Conservation (phyloP, 2,113 vertebrate species). For the Solea senegalensis region DNA sequence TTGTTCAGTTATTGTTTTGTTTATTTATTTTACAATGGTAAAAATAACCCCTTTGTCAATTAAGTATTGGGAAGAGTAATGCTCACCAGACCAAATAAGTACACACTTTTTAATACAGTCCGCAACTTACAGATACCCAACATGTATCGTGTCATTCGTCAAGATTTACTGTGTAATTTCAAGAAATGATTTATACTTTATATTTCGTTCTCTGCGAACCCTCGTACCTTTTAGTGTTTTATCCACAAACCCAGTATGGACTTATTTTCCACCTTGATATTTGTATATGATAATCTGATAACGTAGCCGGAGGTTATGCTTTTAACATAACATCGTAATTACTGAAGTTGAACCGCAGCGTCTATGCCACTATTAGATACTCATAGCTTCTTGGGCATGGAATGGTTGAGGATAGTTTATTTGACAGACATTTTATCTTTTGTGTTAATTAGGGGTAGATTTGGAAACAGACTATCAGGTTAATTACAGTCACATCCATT, state of each 20-base stretch:
- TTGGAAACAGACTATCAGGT: constrained; percentile 44
- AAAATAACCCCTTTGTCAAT: too few relatives aligned
- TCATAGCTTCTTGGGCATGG: constrained; percentile 19
- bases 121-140: too few relatives aligned
- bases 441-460: constrained; percentile 68
- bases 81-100: too few relatives aligned
- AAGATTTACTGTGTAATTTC: neutral
- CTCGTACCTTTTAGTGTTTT: constrained; percentile 7
- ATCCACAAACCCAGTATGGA: neutral
- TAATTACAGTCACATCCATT: constrained; percentile 72
- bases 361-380: constrained; percentile 28
- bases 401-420: constrained; percentile 28
- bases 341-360: constrained; percentile 26
- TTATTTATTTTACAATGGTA: too few relatives aligned
- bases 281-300: constrained; percentile 33
- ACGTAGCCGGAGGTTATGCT: constrained; percentile 21
- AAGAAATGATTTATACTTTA: too few relatives aligned
- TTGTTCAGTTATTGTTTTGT: too few relatives aligned
- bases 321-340: constrained; percentile 57
- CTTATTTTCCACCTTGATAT: neutral
- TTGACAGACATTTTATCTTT: constrained; percentile 67
- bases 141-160: too few relatives aligned
- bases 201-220: neutral
- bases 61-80: too few relatives aligned
- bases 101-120: too few relatives aligned